phyloP scores from a whole-genome alignment of 1,140 invertebrate genomes.

The Pseudomyrmex pallidus region DNA sequence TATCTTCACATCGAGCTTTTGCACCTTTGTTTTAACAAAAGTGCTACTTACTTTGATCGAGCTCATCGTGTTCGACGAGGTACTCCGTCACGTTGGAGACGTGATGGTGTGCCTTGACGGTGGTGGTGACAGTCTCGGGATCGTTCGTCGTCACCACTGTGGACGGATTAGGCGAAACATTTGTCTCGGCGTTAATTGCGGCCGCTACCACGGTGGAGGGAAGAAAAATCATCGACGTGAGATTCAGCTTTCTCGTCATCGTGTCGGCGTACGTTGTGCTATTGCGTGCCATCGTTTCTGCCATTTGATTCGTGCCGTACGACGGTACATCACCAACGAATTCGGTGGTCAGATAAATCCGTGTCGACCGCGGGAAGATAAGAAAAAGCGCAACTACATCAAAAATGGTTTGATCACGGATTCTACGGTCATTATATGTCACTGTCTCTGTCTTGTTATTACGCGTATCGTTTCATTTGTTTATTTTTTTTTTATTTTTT shows the following conservation, averaged over 20 bases:
- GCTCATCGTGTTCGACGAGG: constrained; percentile 81
- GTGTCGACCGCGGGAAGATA: not conserved
- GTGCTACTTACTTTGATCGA: constrained; percentile 83
- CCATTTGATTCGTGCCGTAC: constrained; percentile 6
- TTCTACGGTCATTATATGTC: constrained; percentile 15
- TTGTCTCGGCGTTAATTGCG: constrained; percentile 79
- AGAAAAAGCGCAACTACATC: not conserved
- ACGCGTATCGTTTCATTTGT: not conserved
- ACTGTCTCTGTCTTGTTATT: not conserved
- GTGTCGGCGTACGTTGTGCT: not conserved
- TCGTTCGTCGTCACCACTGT: constrained; percentile 75
- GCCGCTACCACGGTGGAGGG: constrained; percentile 76
- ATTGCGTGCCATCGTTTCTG: constrained; percentile 37
- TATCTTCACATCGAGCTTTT: not conserved
- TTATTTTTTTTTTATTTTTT: not conserved
- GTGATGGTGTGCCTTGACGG: constrained; percentile 79
- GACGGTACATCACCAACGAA: constrained; percentile 42
- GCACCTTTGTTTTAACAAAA: not conserved
- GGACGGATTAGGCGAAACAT: constrained; percentile 81
- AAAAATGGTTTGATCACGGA: not conserved
- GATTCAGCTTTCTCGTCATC: constrained; percentile 63
- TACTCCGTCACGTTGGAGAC: constrained; percentile 81
- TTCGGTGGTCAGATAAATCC: not conserved
- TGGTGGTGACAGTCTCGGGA: constrained; percentile 76
- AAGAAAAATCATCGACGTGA: constrained; percentile 74